phyloP scores from a whole-genome alignment of 2,113 vertebrate genomes.

The Amazona guildingii region DNA sequence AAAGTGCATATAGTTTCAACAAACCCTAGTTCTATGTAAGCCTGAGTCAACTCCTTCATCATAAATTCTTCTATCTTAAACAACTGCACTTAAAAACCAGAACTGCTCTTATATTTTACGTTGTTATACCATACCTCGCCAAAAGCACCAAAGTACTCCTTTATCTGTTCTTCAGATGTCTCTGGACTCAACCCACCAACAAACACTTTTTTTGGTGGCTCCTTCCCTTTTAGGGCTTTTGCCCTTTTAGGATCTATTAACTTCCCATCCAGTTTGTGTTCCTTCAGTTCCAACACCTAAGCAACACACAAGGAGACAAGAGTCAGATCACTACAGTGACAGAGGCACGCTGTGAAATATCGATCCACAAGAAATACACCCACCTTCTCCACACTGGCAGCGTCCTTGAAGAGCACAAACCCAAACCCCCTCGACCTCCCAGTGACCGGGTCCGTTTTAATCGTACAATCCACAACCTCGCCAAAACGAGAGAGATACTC shows the following conservation, averaged over 20 bases:
- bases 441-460: slow-evolving; percentile 88
- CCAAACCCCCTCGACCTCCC: slow-evolving; percentile 88
- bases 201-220: slow-evolving; percentile 89
- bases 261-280: slow-evolving; percentile 89
- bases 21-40: not conserved
- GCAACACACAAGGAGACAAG: not conserved
- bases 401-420: slow-evolving; percentile 89
- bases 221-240: slow-evolving; percentile 88
- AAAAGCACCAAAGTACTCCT: slow-evolving; percentile 87
- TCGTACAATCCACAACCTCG: slow-evolving; percentile 89
- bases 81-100: not conserved
- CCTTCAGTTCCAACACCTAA: slow-evolving; percentile 87
- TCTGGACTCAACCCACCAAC: slow-evolving; percentile 89
- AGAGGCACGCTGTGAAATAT: not conserved
- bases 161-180: slow-evolving; percentile 87
- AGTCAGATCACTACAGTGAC: not conserved
- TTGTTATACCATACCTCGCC: slow-evolving; percentile 76
- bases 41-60: not conserved
- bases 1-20: accelerated
- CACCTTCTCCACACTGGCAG: slow-evolving; percentile 88
- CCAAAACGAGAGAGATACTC: slow-evolving; percentile 89
- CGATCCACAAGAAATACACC: not conserved
- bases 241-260: slow-evolving; percentile 89
- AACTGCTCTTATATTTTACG: accelerated
- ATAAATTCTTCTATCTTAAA: not conserved